Evolutionary conservation across 2,888 invertebrate species (phyloP).

Genomic region (Hemaris fuciformis): DNA sequence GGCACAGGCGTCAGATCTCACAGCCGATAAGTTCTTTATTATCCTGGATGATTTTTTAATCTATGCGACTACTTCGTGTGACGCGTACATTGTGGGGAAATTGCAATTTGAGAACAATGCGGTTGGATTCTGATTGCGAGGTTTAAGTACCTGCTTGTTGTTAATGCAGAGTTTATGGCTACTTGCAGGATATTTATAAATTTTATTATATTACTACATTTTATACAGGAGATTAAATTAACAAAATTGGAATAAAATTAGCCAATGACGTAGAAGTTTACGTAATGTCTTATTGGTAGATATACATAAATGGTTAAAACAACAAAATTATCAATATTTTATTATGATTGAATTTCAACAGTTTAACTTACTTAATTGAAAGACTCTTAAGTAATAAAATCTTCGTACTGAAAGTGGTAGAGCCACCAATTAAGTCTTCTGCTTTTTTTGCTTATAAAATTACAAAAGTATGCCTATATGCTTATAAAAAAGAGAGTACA

Average conservation of each 20-base stretch:
- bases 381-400: too few species aligned
- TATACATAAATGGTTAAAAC: too few species aligned
- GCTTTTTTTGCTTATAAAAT: too few species aligned
- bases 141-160: background rate
- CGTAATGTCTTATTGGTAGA: too few species aligned
- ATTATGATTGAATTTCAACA: too few species aligned
- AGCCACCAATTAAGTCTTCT: background rate
- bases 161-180: background rate
- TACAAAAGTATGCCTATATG: too few species aligned
- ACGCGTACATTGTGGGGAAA: conserved; percentile 54
- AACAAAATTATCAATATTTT: too few species aligned
- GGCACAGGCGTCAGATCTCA: conserved; percentile 73
- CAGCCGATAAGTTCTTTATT: conserved; percentile 77
- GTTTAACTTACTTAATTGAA: too few species aligned
- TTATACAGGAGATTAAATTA: too few species aligned
- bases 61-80: conserved; percentile 57
- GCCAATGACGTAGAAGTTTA: too few species aligned
- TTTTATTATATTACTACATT: background rate
- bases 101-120: conserved; percentile 29
- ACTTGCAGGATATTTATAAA: background rate
- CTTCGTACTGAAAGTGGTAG: too few species aligned
- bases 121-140: background rate
- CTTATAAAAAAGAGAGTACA: too few species aligned
- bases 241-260: background rate
- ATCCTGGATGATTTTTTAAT: conserved; percentile 79